Base-by-base conservation (phyloP, 1,140 invertebrate genomes). In the Delia radicum region DNA sequence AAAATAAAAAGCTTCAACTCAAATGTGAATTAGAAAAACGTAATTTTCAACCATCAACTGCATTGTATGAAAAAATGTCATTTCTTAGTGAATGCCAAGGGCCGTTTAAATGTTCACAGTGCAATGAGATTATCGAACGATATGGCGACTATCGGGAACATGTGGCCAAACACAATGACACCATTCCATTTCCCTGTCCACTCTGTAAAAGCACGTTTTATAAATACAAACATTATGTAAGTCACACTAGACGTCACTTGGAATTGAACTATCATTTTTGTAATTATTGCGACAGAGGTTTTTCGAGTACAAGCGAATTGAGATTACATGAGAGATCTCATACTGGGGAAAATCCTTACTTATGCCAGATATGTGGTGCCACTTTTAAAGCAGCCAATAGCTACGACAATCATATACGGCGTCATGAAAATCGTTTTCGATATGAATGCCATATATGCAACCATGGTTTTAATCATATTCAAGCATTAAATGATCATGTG, bases 401-500 rank as follows among this genome's bases (percentile, higher is more conserved):
- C 5, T 67, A 74, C 18, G 28, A 46, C 8, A 13, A n/a, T n/a
- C n/a, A n/a, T n/a, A n/a, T n/a, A n/a, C n/a, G n/a, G n/a, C n/a
- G n/a, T n/a, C n/a, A n/a, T n/a, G n/a, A n/a, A n/a, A n/a, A n/a
- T n/a, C n/a, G n/a, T n/a, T n/a, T n/a, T n/a, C n/a, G n/a, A n/a
- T 37, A 74, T 76, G 77, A 80, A 65, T 81, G 80, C 3, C 73
- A 77, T 29, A 76, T 81, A 26, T 81, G 80, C 42, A 76, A 62
- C 42, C 81, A 81, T 71, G 33, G 55, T 10, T 81, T 81, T 55
- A 78, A 74, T 62, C 74, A 75, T 33, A 73, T 67, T 8, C 62
- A 72, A n/a, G 63, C 67, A 5, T 72, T 81, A 3, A 76, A 63
- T 18, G 76, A 81, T 12, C 80, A 81, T 67, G 77, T 81, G 61